These are phyloP conservation scores for Parochlus steinenii DNA, from an alignment of 2,888 invertebrate species.

Conservation along the genomic window DNA sequence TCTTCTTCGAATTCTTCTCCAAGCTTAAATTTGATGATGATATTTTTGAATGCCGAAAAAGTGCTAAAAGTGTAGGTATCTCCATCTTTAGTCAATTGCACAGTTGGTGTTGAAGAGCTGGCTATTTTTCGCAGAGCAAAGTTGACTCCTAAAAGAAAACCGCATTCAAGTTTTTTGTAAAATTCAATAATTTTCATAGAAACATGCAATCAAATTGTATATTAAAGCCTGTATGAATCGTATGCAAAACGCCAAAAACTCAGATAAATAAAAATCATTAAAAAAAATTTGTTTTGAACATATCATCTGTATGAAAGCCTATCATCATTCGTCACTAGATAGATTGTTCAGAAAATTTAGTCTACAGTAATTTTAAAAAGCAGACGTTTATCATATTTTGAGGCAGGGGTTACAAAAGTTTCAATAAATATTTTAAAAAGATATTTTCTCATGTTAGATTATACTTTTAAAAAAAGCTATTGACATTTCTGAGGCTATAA, in stretches of 20 bases:
- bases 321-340: no score
- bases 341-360: no score
- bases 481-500: no score
- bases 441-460: no score
- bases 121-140: constrained; percentile 37
- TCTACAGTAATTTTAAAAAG: no score
- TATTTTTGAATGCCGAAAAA: constrained; percentile 18
- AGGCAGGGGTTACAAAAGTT: no score
- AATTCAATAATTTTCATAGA: no score
- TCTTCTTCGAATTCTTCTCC: constrained; percentile 29
- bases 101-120: constrained; percentile 19
- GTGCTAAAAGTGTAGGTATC: constrained; percentile 22
- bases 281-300: not conserved
- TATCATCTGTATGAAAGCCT: not conserved
- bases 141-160: constrained; percentile 56
- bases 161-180: no score
- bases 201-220: not conserved
- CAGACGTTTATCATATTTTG: no score
- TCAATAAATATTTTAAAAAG: no score
- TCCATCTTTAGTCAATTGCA: constrained; percentile 20
- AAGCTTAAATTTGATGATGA: constrained; percentile 20
- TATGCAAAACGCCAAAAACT: not conserved
- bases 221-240: not conserved
- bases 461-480: no score
- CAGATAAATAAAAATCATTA: not conserved